phyloP scores from a whole-genome alignment of 2,888 invertebrate species.

The Parelbella ahira region DNA sequence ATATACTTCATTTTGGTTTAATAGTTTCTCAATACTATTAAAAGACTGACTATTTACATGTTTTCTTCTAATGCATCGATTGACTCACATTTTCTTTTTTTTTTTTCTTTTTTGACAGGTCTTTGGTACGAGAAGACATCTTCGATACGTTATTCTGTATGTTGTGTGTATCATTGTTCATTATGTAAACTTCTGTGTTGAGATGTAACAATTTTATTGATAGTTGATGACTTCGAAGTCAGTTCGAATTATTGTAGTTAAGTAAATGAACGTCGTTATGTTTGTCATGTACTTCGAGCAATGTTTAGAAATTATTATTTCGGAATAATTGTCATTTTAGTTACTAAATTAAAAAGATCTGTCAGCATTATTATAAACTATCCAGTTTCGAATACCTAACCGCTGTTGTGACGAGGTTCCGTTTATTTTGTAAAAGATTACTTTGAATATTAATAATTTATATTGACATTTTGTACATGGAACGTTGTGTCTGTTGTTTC shows the following conservation, averaged over 20 bases:
- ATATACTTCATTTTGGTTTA: too few species aligned
- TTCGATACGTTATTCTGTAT: slow-evolving; percentile 10
- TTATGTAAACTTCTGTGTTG: slow-evolving; percentile 18
- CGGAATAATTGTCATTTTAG: slow-evolving; percentile 27
- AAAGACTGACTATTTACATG: slow-evolving; percentile 22
- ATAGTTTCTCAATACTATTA: slow-evolving; percentile 12
- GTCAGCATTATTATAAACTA: slow-evolving; percentile 17
- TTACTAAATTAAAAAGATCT: slow-evolving; percentile 26
- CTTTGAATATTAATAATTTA: too few species aligned
- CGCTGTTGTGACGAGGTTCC: slow-evolving; percentile 4
- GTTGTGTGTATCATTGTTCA: too few species aligned
- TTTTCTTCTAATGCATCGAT: background rate
- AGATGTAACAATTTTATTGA: slow-evolving; percentile 21
- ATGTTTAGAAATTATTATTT: too few species aligned
- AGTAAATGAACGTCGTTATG: slow-evolving; percentile 20
- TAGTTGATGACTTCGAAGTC: slow-evolving; percentile 26
- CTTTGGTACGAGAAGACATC: too few species aligned
- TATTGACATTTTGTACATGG: too few species aligned
- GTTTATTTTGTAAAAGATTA: too few species aligned
- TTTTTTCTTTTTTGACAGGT: too few species aligned
- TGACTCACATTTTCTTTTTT: background rate
- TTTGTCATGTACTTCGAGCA: slow-evolving; percentile 29
- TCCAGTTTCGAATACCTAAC: slow-evolving; percentile 5
- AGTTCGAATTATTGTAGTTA: slow-evolving; percentile 22
- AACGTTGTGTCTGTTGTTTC: too few species aligned